Conservation (phyloP, 2,888 invertebrate genomes). For the Xiphydria camelus region DNA sequence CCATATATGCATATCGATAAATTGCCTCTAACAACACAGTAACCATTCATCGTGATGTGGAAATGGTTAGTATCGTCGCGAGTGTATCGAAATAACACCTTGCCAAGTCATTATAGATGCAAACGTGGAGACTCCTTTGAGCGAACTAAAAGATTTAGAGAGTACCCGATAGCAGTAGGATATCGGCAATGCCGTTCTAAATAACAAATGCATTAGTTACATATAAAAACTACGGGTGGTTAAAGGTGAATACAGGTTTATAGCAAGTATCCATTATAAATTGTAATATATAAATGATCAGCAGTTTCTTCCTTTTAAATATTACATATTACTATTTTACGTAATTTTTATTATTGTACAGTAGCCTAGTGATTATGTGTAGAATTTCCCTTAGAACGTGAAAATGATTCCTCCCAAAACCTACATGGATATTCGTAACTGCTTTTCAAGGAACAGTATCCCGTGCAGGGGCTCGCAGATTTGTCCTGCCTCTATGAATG, state of each 20-base stretch:
- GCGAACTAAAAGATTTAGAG: too few species aligned
- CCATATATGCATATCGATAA: too few species aligned
- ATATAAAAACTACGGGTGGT: conserved; percentile 39
- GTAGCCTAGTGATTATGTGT: conserved; percentile 53
- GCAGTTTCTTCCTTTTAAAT: conserved; percentile 28
- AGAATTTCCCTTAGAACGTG: conserved; percentile 34
- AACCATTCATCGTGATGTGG: too few species aligned
- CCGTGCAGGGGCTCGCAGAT: background rate
- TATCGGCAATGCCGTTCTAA: too few species aligned
- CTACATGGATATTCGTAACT: background rate
- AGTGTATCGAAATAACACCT: background rate
- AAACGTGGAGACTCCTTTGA: too few species aligned
- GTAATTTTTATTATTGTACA: conserved; percentile 22
- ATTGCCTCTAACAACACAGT: too few species aligned
- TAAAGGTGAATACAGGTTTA: conserved; percentile 27
- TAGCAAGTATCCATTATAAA: conserved; percentile 24
- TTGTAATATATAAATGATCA: conserved; percentile 39
- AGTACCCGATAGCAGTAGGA: too few species aligned
- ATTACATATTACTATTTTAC: conserved; percentile 32
- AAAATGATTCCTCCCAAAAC: conserved; percentile 34
- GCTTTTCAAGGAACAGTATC: background rate
- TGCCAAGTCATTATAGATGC: too few species aligned
- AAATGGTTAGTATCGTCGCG: background rate
- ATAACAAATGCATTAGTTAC: conserved; percentile 35
- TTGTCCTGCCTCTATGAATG: too few species aligned